Evolutionary conservation across 2,888 invertebrate species (phyloP).

Genomic region (Dexiosoma caninum): DNA sequence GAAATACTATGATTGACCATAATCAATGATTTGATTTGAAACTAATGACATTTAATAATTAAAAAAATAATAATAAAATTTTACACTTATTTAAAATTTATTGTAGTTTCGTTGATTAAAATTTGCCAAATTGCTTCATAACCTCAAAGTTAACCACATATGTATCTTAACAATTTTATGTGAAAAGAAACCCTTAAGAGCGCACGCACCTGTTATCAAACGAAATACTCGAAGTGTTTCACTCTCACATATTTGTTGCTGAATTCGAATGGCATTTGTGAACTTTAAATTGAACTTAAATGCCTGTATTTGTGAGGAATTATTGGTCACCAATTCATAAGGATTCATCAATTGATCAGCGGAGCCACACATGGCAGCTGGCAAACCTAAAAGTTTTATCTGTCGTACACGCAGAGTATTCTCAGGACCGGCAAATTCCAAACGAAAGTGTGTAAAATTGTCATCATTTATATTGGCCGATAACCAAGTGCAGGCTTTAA

Average conservation of each 20-base stretch:
- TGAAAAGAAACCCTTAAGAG: no score
- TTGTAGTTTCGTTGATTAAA: no score
- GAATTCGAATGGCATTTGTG: slow-evolving; percentile 79
- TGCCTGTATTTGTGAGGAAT: slow-evolving; percentile 55
- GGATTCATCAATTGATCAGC: slow-evolving; percentile 62
- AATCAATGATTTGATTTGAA: no score
- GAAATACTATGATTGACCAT: no score
- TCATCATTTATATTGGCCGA: slow-evolving; percentile 86
- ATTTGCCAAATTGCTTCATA: no score
- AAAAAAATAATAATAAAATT: no score
- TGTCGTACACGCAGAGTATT: slow-evolving; percentile 93
- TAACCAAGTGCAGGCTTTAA: slow-evolving; percentile 92
- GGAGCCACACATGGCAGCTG: slow-evolving; percentile 69
- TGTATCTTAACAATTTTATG: no score
- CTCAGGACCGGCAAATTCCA: slow-evolving; percentile 95
- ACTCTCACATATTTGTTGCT: slow-evolving; percentile 91
- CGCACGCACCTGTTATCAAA: slow-evolving; percentile 82
- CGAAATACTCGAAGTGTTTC: slow-evolving; percentile 96
- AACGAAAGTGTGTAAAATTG: slow-evolving; percentile 82
- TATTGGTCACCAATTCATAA: slow-evolving; percentile 49
- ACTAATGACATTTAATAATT: no score
- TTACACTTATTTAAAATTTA: no score
- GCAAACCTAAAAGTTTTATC: slow-evolving; percentile 83
- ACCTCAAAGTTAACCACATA: no score
- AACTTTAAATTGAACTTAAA: slow-evolving; percentile 72